A percentile compares a stretch with the other conserved stretches of the same genome.
These are phyloP conservation scores for Bubo scandiacus DNA, from an alignment of 2,113 vertebrate species.

Conservation along the genomic window DNA sequence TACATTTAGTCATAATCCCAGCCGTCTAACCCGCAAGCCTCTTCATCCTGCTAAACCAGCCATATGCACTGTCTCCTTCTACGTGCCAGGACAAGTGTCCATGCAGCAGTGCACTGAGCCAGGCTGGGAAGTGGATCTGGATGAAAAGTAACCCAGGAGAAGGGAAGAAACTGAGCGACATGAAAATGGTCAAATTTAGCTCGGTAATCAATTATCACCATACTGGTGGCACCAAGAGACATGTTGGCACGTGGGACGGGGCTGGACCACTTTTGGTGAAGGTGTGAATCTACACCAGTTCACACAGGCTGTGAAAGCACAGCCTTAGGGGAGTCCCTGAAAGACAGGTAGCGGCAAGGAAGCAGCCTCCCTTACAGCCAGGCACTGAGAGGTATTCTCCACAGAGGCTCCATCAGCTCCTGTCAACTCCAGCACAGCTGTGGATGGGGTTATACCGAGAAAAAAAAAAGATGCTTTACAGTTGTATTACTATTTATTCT, in stretches of 20 bases:
- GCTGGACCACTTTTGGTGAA: not conserved
- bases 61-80: not conserved
- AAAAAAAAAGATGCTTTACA: not conserved
- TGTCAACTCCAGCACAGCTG: not conserved
- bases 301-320: not conserved
- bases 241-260: rapidly evolving
- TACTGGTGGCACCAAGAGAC: not conserved
- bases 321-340: not conserved
- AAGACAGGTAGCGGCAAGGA: not conserved
- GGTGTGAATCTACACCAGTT: rapidly evolving
- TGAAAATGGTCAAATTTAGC: not conserved
- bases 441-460: not conserved
- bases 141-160: not conserved
- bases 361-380: not conserved
- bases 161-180: not conserved
- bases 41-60: not conserved
- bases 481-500: not conserved
- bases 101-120: not conserved
- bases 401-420: not conserved
- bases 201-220: not conserved
- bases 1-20: not conserved
- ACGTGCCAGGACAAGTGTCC: not conserved
- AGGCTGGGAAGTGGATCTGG: not conserved
- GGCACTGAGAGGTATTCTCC: not conserved
- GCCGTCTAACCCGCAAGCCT: not conserved